Percentiles rank a stretch among this genome's conserved stretches.
Conservation (phyloP, 2,113 vertebrate species). For the Willisornis vidua region DNA sequence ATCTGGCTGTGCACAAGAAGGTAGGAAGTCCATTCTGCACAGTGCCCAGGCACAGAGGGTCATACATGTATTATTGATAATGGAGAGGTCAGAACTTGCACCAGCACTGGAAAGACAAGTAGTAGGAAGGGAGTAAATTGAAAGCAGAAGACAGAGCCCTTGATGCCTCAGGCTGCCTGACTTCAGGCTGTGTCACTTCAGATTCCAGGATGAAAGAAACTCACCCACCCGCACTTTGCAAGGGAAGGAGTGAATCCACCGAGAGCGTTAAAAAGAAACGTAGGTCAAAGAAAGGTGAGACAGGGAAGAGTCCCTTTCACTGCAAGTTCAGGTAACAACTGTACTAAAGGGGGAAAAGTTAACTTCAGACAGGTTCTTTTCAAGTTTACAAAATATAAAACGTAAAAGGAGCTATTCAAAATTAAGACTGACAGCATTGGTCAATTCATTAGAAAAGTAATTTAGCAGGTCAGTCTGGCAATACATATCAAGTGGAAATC, state of each 20-base stretch:
- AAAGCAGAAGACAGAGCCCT: slow-evolving; percentile 30
- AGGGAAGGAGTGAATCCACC: neutral
- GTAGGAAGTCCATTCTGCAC: neutral
- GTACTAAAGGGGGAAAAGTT: neutral
- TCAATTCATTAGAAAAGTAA: neutral
- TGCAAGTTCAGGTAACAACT: neutral
- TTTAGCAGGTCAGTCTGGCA: neutral
- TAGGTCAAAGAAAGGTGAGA: neutral
- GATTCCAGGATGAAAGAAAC: slow-evolving; percentile 18
- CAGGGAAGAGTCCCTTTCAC: neutral
- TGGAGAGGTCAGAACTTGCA: neutral
- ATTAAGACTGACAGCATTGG: neutral
- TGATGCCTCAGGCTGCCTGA: slow-evolving; percentile 13
- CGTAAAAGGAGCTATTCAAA: neutral
- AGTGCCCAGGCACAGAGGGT: neutral
- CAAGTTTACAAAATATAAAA: neutral
- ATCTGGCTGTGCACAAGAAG: neutral
- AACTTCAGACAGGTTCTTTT: neutral
- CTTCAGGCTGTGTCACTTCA: neutral
- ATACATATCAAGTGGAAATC: neutral
- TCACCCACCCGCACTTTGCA: neutral
- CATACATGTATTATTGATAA: neutral
- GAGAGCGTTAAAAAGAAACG: neutral
- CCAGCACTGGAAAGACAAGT: neutral
- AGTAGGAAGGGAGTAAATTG: neutral